Conservation (phyloP, 2,113 vertebrate species). For the Oenanthe melanoleuca region DNA sequence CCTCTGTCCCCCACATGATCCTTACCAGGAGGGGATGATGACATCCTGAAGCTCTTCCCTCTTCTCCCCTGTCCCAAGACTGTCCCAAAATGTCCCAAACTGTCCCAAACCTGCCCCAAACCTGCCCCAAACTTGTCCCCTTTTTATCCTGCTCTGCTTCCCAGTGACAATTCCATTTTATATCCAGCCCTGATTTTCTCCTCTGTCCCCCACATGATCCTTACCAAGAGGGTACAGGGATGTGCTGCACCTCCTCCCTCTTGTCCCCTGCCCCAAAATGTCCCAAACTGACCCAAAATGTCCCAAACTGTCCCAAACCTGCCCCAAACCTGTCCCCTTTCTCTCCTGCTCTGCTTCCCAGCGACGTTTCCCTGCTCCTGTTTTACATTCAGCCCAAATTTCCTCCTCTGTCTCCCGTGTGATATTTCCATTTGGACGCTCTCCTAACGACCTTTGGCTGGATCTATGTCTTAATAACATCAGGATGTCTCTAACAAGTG, state of each 20-base stretch:
- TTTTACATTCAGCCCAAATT: not conserved
- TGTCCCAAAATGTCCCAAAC: not conserved
- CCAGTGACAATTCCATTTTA: not conserved
- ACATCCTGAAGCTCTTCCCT: not conserved
- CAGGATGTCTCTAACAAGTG: not conserved
- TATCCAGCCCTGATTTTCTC: not conserved
- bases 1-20: not conserved
- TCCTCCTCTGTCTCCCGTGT: not conserved
- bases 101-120: no score
- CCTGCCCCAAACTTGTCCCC: not conserved
- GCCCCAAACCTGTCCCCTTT: no score
- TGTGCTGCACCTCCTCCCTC: not conserved
- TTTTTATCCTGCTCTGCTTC: not conserved
- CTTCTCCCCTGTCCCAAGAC: no score
- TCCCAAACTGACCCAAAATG: no score
- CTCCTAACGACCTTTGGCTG: not conserved
- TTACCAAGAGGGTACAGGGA: not conserved
- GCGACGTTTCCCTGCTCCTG: not conserved
- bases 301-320: not conserved
- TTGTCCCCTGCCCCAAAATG: no score
- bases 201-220: not conserved
- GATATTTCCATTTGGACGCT: not conserved
- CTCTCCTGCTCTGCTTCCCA: not conserved
- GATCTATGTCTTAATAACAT: not conserved
- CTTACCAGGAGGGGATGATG: not conserved